Base-by-base conservation (phyloP, 1,140 invertebrate genomes). In the Acromyrmex echinatior region DNA sequence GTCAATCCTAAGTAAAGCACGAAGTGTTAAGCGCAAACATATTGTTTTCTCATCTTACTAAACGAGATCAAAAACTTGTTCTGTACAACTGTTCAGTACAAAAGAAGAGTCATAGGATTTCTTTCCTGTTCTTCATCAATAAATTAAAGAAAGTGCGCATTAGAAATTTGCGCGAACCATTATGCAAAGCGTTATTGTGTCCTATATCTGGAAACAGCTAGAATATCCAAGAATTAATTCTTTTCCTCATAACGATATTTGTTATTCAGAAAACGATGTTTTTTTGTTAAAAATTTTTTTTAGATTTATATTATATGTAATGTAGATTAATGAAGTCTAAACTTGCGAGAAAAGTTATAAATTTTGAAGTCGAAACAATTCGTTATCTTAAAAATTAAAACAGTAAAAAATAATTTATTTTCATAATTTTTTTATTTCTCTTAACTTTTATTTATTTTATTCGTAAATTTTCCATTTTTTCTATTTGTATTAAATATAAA, bases 71-170 rank as follows among this genome's bases (percentile, higher is more conserved):
- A 82, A 82, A 74, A 28, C 25, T 62, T 82, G 39, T 82, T 74
- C 68, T 82, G 18, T 60, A 74, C 39, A 82, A 74, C 58, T 82
- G 70, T 82, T 74, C 70, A 82, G 70, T 74, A 62, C 70, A 82
- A 82, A 82, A 39, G 35, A 82, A 74, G 66, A 82, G 25, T 82
- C 66, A 73, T 82, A 45, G 35, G 35, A 82, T 82, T 82, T 82
- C 68, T 82, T 35, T 82, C 56, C 68, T 82, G 21, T 73, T 73
- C 21, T 82, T 82, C 49, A 58, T 82, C 63, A 70, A 82, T 74
- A 82, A 74, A 82, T 74, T 82, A 73, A 82, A 62, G 25, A 81
- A 82, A 60, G 21, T 82, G 68, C 68, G 68, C 68, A 82, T 74
- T 82, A 82, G 80, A 60, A 74, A 53, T 73, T 82, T 73, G 80